Percentiles rank a stretch among this genome's conserved stretches.
Conservation (phyloP, 1,140 invertebrate species). For the fruit fly (Drosophila melanogaster) region Release_6_plus_ISO1_MT NC_004354.4:9460501-9461000, state of each 20-base stretch:
- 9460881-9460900: constrained; percentile 21
- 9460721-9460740: not conserved
- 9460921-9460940: not conserved
- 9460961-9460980: constrained; percentile 34
- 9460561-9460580: not conserved
- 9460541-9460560: constrained; percentile 4
- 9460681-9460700: constrained; percentile 3
- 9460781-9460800: too few species aligned
- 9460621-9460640: constrained; percentile 34
- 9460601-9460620: constrained; percentile 43
- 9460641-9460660: constrained; percentile 40
- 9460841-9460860: not conserved
- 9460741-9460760: not conserved
- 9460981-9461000: constrained; percentile 1
- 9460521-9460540: constrained; percentile 27
- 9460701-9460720: constrained; percentile 35
- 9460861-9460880: constrained; percentile 1
- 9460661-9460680: constrained; percentile 25
- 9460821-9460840: too few species aligned
- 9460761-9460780: too few species aligned
- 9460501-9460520: constrained; percentile 16
- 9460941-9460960: constrained; percentile 52
- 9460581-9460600: constrained; percentile 39
- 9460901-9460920: constrained; percentile 32
- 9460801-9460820: too few species aligned